Percentiles rank a stretch among this genome's conserved stretches.
Conservation (phyloP, 1,140 invertebrate genomes). For the Oryctes rhinoceros region DNA sequence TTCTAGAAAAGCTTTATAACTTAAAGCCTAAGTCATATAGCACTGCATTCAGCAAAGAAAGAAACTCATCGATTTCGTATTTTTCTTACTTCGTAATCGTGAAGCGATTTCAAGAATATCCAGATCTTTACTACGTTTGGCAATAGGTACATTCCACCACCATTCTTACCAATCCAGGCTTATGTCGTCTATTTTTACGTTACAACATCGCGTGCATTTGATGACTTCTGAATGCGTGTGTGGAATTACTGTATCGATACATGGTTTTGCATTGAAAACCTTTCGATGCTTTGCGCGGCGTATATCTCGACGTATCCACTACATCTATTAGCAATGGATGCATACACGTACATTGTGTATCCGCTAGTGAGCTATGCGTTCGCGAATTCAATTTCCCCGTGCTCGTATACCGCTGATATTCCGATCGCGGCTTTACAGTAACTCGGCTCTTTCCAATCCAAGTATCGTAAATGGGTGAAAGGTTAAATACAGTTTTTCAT, state of each 20-base stretch:
- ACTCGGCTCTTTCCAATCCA: not conserved
- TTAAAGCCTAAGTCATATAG: too few species aligned
- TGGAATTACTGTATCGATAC: conserved; percentile 18
- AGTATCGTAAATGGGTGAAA: conserved; percentile 1
- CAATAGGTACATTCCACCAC: not conserved
- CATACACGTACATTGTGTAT: not conserved
- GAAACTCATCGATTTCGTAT: too few species aligned
- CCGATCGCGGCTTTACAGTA: not conserved
- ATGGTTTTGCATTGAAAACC: conserved; percentile 14
- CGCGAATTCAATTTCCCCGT: conserved; percentile 12
- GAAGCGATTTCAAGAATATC: too few species aligned
- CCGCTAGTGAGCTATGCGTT: not conserved
- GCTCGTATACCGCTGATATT: not conserved
- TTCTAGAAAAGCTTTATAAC: too few species aligned
- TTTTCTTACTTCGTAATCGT: too few species aligned
- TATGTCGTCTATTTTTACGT: not conserved
- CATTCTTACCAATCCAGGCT: too few species aligned
- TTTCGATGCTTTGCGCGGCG: not conserved
- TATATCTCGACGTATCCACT: not conserved
- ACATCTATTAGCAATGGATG: not conserved
- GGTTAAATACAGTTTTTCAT: conserved; percentile 16
- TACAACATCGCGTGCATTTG: not conserved
- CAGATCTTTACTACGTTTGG: too few species aligned
- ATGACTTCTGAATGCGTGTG: not conserved
- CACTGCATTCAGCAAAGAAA: too few species aligned